Conservation (phyloP, 2,113 vertebrate genomes). For the Gallinago media region DNA sequence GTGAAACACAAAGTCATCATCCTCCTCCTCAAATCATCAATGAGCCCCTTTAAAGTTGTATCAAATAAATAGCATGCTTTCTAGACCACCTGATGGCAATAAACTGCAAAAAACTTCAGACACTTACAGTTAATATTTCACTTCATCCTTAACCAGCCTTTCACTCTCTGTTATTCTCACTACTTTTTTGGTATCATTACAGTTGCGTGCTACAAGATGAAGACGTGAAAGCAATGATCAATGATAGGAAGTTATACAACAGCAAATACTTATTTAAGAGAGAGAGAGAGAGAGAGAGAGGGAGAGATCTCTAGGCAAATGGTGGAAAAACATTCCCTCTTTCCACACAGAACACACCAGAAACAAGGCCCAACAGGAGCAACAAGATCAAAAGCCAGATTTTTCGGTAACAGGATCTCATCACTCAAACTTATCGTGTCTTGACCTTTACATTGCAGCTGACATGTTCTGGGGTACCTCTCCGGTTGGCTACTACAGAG, state of each 20-base stretch:
- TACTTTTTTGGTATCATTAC: not conserved
- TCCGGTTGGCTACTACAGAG: not conserved
- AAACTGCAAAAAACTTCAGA: not conserved
- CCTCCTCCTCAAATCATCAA: not conserved
- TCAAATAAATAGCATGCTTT: not conserved
- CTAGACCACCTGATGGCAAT: not conserved
- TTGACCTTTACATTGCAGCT: not conserved
- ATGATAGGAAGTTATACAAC: not conserved
- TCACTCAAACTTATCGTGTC: not conserved
- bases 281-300: not conserved
- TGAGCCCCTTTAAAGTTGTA: not conserved
- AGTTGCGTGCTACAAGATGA: not conserved
- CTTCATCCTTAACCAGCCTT: not conserved
- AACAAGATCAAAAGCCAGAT: not conserved
- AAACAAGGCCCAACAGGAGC: not conserved
- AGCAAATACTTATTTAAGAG: not conserved
- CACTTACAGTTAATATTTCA: not conserved
- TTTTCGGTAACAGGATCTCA: not conserved
- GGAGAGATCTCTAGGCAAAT: not conserved
- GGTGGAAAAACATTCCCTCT: not conserved
- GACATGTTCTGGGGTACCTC: rapidly evolving
- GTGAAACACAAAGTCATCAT: not conserved
- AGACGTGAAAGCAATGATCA: not conserved
- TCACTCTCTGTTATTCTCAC: not conserved
- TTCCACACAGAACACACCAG: not conserved